Base-by-base conservation (phyloP, 2,888 invertebrate genomes). In the Poecilobothrus nobilitatus region DNA sequence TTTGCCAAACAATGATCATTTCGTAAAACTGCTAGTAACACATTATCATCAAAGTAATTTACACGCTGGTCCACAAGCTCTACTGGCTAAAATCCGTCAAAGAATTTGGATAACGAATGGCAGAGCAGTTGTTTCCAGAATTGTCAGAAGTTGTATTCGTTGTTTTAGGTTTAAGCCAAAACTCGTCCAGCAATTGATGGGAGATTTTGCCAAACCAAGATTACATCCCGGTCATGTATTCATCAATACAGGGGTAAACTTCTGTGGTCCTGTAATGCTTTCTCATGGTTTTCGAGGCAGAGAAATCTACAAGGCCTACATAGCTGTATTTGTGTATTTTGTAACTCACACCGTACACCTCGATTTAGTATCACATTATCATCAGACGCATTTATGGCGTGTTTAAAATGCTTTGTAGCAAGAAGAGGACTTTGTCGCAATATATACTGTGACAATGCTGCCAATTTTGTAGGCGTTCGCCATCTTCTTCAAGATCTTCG, bases 351-450 rank as follows among this genome's bases (percentile, higher is more conserved):
- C 73, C 1, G 69, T 72, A 9, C 71, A 72, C 53, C 37, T 74
- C 10, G 72, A 74, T 66, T 65, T 71, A 5, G 74, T 74, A 5
- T 67, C 69, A 70, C 71, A 63, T 63, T 73, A 20, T 68, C 73
- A 10, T 63, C 69, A 18, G 68, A 71, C 2, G 71, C 68, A 18
- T 73, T 73, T 62, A 68, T 73, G 20, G 71, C 70, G 1, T 63
- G 70, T 1, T 27, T 73, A 8, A 71, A 71, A 67, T 63, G 72
- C n/a, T 73, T 74, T 53, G 67, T 73, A 5, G 12, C 27, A 7
- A 63, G 74, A 9, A 62, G 73, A 63, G 72, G 72, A 0, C 4
- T 71, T 8, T 73, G 71, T 27, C 7, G 33, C 1, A 62, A 69
- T 10, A 27, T 73, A 2, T 68, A 68, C 41, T 72, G 72, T 33